Conservation (phyloP, 2,888 invertebrate genomes). For the Nysson spinosus region DNA sequence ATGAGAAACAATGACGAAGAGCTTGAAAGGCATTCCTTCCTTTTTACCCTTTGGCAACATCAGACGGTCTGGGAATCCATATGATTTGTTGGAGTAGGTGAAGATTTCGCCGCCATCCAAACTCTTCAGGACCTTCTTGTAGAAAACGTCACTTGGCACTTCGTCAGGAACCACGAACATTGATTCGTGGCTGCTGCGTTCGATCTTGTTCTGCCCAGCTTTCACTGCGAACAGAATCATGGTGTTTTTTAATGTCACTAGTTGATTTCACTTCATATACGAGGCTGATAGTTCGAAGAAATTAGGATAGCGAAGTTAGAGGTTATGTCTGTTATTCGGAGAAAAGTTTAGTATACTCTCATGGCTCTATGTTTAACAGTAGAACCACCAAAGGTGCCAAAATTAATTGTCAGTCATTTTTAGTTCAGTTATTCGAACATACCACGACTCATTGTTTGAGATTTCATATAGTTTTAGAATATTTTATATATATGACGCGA, state of each 20-base stretch:
- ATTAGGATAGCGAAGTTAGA: too few relatives aligned
- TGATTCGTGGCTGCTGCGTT: slow-evolving; percentile 67
- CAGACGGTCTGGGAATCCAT: slow-evolving; percentile 82
- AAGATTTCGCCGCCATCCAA: slow-evolving; percentile 78
- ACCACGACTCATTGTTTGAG: too few relatives aligned
- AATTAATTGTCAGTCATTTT: too few relatives aligned
- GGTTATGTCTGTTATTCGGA: too few relatives aligned
- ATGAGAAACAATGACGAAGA: slow-evolving; percentile 81
- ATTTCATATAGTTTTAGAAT: too few relatives aligned
- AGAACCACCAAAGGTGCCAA: too few relatives aligned
- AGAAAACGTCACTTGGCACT: slow-evolving; percentile 70
- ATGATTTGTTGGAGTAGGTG: slow-evolving; percentile 77
- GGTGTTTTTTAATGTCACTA: background rate
- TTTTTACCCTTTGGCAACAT: slow-evolving; percentile 82
- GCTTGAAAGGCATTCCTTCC: slow-evolving; percentile 82
- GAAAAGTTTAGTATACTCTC: too few relatives aligned
- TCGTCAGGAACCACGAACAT: slow-evolving; percentile 67
- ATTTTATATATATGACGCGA: too few relatives aligned
- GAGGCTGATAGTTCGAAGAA: too few relatives aligned
- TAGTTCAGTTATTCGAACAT: too few relatives aligned
- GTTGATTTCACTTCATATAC: too few relatives aligned
- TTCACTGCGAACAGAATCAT: slow-evolving; percentile 62
- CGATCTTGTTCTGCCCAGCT: slow-evolving; percentile 73
- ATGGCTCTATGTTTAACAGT: too few relatives aligned
- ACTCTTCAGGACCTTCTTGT: slow-evolving; percentile 78